A percentile compares a stretch with the other conserved stretches of the same genome.
phyloP scores from a whole-genome alignment of 2,888 invertebrate genomes.

The Odontocerum albicorne region DNA sequence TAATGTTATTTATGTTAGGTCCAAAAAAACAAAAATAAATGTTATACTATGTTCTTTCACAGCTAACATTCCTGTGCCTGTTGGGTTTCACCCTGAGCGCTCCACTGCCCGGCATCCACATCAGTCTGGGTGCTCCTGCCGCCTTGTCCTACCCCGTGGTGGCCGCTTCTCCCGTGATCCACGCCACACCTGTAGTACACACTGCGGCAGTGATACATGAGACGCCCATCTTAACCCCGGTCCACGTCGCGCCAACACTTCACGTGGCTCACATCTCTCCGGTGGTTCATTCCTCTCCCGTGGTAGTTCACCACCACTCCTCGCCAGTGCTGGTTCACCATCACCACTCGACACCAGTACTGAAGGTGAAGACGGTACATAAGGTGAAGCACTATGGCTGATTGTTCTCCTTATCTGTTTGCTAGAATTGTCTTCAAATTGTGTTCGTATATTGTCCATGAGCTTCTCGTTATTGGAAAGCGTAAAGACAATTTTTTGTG shows the following conservation, averaged over 20 bases:
- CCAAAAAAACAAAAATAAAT: too few species aligned
- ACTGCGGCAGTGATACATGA: conserved; percentile 43
- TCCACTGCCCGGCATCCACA: too few species aligned
- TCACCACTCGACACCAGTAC: background rate
- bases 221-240: background rate
- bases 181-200: conserved; percentile 41
- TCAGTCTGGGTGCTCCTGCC: conserved; percentile 12
- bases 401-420: too few species aligned
- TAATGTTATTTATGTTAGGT: too few species aligned
- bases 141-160: conserved; percentile 33
- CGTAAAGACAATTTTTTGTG: too few species aligned
- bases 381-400: conserved; percentile 41
- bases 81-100: conserved; percentile 32
- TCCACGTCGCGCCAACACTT: conserved; percentile 31
- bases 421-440: too few species aligned
- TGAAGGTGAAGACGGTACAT: conserved; percentile 45
- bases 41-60: too few species aligned
- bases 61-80: conserved; percentile 42
- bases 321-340: background rate
- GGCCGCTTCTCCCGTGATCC: conserved; percentile 37
- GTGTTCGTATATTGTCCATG: too few species aligned
- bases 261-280: conserved; percentile 43
- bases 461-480: too few species aligned
- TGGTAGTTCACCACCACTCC: conserved; percentile 2
- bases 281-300: conserved; percentile 35